Evolutionary conservation across 1,140 invertebrate genomes (phyloP).

Genomic region (Diorhabda carinulata): DNA sequence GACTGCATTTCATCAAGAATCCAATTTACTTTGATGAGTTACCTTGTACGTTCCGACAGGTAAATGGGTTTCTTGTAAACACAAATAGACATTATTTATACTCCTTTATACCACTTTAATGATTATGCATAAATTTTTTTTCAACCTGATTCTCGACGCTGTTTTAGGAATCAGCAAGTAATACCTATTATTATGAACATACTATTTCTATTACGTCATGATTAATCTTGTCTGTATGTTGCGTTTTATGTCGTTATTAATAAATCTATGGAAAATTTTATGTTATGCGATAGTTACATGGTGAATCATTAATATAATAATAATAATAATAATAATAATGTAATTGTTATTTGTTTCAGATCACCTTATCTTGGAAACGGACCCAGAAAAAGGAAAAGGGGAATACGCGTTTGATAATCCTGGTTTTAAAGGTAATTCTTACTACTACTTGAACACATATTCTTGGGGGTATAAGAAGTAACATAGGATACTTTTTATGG

Average conservation of each 20-base stretch:
- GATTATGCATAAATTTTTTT: background rate
- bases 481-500: too few species aligned
- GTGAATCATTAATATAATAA: too few species aligned
- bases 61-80: background rate
- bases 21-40: too few species aligned
- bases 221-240: too few species aligned
- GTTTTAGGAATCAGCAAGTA: background rate
- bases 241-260: too few species aligned
- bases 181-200: background rate
- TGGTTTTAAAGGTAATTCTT: conserved; percentile 60
- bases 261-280: too few species aligned
- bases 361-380: conserved; percentile 67
- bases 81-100: background rate
- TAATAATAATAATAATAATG: too few species aligned
- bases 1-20: too few species aligned
- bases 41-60: too few species aligned
- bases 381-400: conserved; percentile 67
- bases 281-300: too few species aligned
- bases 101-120: background rate
- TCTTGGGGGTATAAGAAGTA: too few species aligned
- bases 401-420: conserved; percentile 78
- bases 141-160: conserved; percentile 1
- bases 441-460: too few species aligned
- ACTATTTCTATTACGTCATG: background rate
- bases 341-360: conserved; percentile 53